phyloP scores from a whole-genome alignment of 1,140 invertebrate genomes.

The Steinernema khuongi region DNA sequence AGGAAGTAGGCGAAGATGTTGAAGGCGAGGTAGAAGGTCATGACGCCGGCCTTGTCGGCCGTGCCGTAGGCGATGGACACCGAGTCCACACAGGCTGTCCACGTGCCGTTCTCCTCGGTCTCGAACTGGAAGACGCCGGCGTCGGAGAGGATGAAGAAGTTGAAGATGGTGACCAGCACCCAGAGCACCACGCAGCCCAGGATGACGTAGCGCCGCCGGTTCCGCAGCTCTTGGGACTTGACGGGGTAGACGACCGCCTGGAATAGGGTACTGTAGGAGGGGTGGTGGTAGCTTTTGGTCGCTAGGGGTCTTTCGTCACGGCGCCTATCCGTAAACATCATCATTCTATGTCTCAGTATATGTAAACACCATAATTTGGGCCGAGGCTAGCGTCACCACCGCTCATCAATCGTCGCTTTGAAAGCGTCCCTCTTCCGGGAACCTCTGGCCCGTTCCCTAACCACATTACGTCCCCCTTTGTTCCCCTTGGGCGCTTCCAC shows the following conservation, averaged over 20 bases:
- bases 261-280: neutral
- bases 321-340: too few relatives aligned
- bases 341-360: too few relatives aligned
- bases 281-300: too few relatives aligned
- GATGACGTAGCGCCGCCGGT: conserved; percentile 2
- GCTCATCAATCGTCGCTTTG: too few relatives aligned
- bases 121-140: conserved; percentile 5
- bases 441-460: too few relatives aligned
- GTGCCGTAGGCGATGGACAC: conserved; percentile 9
- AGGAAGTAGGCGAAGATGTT: conserved; percentile 13
- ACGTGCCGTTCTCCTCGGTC: conserved; percentile 14
- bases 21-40: conserved; percentile 4
- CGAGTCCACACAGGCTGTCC: conserved; percentile 7
- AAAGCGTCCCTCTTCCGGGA: too few relatives aligned
- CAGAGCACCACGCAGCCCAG: neutral
- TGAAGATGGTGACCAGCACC: conserved; percentile 8
- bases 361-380: too few relatives aligned
- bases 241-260: conserved; percentile 7
- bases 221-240: neutral
- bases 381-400: too few relatives aligned
- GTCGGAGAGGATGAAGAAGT: conserved; percentile 12
- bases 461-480: too few relatives aligned
- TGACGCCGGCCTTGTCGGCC: neutral
- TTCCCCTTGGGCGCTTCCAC: too few relatives aligned
- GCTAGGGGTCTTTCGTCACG: too few relatives aligned